Evolutionary conservation across 2,888 invertebrate genomes (phyloP), one percentile per base, ranked within the genome.

Genomic region (Spodoptera exigua): DNA sequence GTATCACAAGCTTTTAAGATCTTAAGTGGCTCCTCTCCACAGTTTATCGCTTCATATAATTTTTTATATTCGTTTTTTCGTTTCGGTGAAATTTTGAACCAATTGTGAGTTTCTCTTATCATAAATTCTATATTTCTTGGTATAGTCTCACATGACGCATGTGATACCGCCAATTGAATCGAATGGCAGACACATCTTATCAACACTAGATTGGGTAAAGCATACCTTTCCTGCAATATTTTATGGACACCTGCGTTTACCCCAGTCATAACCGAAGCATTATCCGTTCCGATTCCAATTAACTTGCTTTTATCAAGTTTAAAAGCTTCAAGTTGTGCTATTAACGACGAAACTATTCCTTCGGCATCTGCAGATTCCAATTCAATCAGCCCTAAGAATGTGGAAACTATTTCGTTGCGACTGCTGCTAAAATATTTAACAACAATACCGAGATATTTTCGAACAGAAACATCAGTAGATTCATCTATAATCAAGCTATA

Each of bases 111-210:
- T 46, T 69, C 72, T 57, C 27, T 63, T 52, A 72, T 69, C 10
- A 85, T 52, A 63, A 75, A 83, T 63, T 85, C 83, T 1, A 85
- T 51, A 79, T 85, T 80, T 55, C 82, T 71, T n/a, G 73, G 73
- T 49, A 73, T 52, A 57, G 59, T 61, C 10, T 70, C 45, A 47
- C 65, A 61, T 45, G 74, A 34, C 18, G 41, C 70, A 32, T 58
- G 62, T 12, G 70, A 66, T 10, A 74, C 68, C 9, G 70, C 74
- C 14, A 71, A 40, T 65, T 74, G 67, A 54, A 88, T 58, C 27
- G 84, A 85, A 66, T 88, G 86, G 56, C 86, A 86, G 2, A 86
- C 68, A 68, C 86, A 85, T 37, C 78, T 65, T 12, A 85, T 74
- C 55, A 85, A 73, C 70, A 80, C 66, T 48, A 82, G 53, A 54